These are phyloP conservation scores for Lineus longissimus DNA, from an alignment of 1,140 invertebrate species.

Conservation along the genomic window DNA sequence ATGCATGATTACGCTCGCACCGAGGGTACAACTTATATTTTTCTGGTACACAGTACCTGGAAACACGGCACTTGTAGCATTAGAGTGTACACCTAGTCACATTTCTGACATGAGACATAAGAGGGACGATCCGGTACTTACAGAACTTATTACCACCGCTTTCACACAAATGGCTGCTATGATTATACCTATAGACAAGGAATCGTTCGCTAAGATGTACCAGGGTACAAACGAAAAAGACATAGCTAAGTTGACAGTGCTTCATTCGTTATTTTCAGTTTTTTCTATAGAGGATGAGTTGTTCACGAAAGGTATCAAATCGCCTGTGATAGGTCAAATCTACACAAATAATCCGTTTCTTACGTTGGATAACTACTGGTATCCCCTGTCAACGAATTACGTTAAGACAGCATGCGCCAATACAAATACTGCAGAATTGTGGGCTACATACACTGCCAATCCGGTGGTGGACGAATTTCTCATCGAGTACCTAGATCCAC, in stretches of 20 bases:
- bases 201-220: background rate
- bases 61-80: background rate
- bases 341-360: conserved; percentile 3
- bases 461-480: conserved; percentile 1
- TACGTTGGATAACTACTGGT: background rate
- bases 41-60: background rate
- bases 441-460: background rate
- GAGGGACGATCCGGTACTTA: conserved; percentile 1
- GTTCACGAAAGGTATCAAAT: background rate
- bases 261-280: background rate
- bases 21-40: background rate
- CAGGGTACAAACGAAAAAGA: background rate
- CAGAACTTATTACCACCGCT: background rate
- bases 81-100: conserved; percentile 2
- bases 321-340: background rate
- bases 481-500: background rate
- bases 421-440: conserved; percentile 5
- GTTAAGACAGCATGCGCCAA: background rate
- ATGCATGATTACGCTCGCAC: background rate
- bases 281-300: background rate
- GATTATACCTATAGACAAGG: background rate
- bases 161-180: background rate
- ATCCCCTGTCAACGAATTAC: background rate
- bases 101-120: background rate
- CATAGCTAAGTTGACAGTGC: background rate